A percentile compares a stretch with the other conserved stretches of the same genome.
These are phyloP conservation scores for Pseudorectes ferrugineus DNA, from an alignment of 2,113 vertebrate species.

Conservation along the genomic window DNA sequence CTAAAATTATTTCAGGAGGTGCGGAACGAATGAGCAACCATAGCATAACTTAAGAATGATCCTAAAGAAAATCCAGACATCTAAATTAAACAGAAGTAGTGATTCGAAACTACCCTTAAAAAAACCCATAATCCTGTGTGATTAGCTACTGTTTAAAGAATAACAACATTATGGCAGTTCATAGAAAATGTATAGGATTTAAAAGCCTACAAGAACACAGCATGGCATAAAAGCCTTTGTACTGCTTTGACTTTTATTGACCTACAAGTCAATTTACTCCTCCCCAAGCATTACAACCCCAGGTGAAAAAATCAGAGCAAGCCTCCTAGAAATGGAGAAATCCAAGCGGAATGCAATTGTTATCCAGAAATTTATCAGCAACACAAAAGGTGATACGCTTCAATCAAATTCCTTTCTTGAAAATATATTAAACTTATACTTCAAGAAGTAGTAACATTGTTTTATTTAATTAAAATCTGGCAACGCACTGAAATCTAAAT, in stretches of 20 bases:
- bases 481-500: not conserved
- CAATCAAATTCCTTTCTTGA: not conserved
- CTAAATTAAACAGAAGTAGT: not conserved
- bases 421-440: not conserved
- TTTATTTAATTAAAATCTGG: not conserved
- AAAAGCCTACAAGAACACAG: slow-evolving; percentile 31
- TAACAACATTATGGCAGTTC: not conserved
- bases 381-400: not conserved
- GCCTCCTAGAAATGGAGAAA: slow-evolving; percentile 13
- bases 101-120: not conserved
- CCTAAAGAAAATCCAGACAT: not conserved
- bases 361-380: not conserved
- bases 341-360: not conserved
- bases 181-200: not conserved
- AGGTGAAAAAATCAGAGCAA: slow-evolving; percentile 17
- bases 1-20: not conserved
- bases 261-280: slow-evolving; percentile 37
- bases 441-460: not conserved
- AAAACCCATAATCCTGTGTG: not conserved
- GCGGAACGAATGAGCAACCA: fast-evolving
- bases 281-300: slow-evolving; percentile 21
- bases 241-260: slow-evolving; percentile 35
- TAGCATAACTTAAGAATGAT: not conserved
- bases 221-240: slow-evolving; percentile 28
- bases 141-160: not conserved